These are phyloP conservation scores for Platyrinchus mystaceus DNA, from an alignment of 2,797 vertebrate species.

Conservation along the genomic window DNA sequence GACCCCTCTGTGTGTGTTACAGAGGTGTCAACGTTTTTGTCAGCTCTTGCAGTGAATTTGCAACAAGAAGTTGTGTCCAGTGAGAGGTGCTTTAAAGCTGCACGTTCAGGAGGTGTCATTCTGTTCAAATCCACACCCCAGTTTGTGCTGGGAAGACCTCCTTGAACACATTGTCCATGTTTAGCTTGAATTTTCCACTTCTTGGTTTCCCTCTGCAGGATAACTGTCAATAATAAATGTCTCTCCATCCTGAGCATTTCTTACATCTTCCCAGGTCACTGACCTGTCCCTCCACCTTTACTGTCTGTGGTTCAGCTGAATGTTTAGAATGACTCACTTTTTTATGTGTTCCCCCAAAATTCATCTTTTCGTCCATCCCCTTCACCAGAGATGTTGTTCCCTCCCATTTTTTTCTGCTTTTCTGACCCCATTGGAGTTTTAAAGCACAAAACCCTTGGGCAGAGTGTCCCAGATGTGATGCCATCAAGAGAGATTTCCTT, in stretches of 20 bases:
- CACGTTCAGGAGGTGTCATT: neutral
- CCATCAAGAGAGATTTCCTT: neutral
- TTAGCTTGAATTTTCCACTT: neutral
- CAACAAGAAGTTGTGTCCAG: neutral
- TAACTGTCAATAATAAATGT: neutral
- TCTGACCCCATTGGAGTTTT: neutral
- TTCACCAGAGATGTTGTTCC: neutral
- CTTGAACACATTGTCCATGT: neutral
- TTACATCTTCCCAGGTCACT: neutral
- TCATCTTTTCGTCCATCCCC: neutral
- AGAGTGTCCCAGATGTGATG: neutral
- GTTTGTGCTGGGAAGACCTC: neutral
- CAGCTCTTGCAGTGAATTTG: neutral
- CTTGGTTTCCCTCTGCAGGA: neutral
- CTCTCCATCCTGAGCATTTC: neutral
- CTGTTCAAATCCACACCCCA: neutral
- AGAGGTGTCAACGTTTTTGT: neutral
- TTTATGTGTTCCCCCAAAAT: neutral
- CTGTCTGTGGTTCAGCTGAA: accelerated
- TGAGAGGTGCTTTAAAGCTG: neutral
- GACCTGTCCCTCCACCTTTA: neutral
- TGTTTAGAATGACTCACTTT: neutral
- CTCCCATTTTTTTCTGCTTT: neutral
- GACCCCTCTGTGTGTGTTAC: neutral
- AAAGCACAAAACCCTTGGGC: neutral